Evolutionary conservation across 2,888 invertebrate genomes (phyloP), one percentile per base, ranked within the genome.

Genomic region (Falcaria lacertinaria): DNA sequence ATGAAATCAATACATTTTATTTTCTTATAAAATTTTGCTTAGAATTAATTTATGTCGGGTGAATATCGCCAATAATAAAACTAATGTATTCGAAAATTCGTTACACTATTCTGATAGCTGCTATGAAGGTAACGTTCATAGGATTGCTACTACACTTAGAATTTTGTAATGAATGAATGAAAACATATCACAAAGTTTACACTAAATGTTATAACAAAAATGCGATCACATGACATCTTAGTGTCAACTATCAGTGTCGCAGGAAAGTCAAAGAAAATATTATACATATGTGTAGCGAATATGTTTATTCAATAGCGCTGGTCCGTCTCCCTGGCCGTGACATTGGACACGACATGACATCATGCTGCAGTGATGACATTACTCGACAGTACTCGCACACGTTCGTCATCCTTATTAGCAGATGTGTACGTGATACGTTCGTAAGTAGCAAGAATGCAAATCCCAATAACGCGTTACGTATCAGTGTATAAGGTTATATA

Each of bases 271-370:
- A 19, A 37, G 22, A 37, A 37, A 37, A 37, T 37, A 37, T 37
- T 37, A 37, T 37, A n/a, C n/a, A n/a, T n/a, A 22, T 11, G 37
- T 25, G 37, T 14, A 25, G 19, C 37, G 22, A 36, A 14, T 37
- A 37, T 37, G 37, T 37, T 37, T 37, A 15, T 37, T 25, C 37
- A 37, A 37, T 22, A 22, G 22, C 22, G 37, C 22, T 37, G 22
- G 35, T 4, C 35, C 35, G 35, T 36, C n/a, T 15, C 13, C 22
- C 22, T 57, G 56, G 45, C 59, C 55, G 43, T 66, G 68, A 67
- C 61, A 70, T 58, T 69, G 64, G 58, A 61, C 47, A 51, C 43
- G 43, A 33, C 6, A 13, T 50, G 51, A 56, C 52, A 47, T 56
- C 51, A 58, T 36, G 28, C 5, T 25, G 25, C 15, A 6, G 19